Evolutionary conservation across 2,888 invertebrate species (phyloP).

Genomic region (Polietes domitor): DNA sequence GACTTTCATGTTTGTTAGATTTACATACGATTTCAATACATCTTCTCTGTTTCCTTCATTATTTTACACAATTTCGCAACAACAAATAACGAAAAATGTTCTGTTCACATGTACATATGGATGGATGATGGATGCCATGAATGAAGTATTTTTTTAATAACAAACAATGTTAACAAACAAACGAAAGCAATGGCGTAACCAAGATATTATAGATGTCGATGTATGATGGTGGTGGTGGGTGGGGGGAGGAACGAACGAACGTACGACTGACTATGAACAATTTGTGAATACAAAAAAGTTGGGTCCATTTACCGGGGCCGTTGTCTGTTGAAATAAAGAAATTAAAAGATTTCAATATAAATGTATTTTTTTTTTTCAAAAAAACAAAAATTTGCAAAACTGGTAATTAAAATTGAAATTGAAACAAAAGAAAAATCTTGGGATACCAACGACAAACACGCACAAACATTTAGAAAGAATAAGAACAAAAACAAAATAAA

Average conservation of each 20-base stretch:
- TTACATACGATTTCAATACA: slow-evolving; percentile 25
- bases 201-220: slow-evolving; percentile 38
- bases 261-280: slow-evolving; percentile 3
- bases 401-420: neutral
- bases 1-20: slow-evolving; percentile 52
- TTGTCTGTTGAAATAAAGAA: slow-evolving; percentile 77
- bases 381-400: slow-evolving; percentile 40
- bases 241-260: slow-evolving; percentile 24
- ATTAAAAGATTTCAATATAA: slow-evolving; percentile 58
- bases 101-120: neutral
- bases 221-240: neutral
- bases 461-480: slow-evolving; percentile 44
- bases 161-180: slow-evolving; percentile 55
- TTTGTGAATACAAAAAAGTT: slow-evolving; percentile 41
- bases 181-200: slow-evolving; percentile 54
- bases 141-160: neutral
- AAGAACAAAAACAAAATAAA: neutral
- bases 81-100: slow-evolving; percentile 50
- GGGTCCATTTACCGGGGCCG: slow-evolving; percentile 80
- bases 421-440: neutral
- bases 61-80: slow-evolving; percentile 46
- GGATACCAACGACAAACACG: slow-evolving; percentile 63
- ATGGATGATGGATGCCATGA: neutral
- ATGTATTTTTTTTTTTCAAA: slow-evolving; percentile 40
- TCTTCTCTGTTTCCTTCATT: neutral